phyloP scores from a whole-genome alignment of 2,888 invertebrate genomes.

The Pegoplata infirma region DNA sequence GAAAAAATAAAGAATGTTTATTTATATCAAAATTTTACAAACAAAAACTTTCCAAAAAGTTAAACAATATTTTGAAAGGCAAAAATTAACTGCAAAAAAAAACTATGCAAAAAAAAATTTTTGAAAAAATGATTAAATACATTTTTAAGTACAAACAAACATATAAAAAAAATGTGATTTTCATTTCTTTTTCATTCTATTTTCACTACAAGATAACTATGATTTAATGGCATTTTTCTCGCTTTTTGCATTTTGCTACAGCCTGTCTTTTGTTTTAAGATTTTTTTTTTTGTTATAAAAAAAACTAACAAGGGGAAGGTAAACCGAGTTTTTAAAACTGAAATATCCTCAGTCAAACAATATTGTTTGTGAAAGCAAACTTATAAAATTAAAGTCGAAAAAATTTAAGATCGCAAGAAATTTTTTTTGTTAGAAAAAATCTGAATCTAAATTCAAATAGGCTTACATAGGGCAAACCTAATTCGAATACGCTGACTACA shows the following conservation, averaged over 20 bases:
- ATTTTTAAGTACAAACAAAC: conserved; percentile 50
- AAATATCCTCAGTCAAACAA: too few species aligned
- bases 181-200: conserved; percentile 33
- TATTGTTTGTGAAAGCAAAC: too few species aligned
- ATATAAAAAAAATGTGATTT: conserved; percentile 35
- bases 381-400: too few species aligned
- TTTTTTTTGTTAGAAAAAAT: too few species aligned
- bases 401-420: too few species aligned
- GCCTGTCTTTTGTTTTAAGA: conserved; percentile 30
- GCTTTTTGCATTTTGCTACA: conserved; percentile 35
- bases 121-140: conserved; percentile 54
- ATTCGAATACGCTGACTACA: too few species aligned
- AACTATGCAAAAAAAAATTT: conserved; percentile 31
- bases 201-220: conserved; percentile 37
- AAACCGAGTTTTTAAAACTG: too few species aligned
- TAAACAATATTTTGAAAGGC: conserved; percentile 16
- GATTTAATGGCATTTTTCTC: conserved; percentile 51
- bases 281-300: too few species aligned
- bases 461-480: too few species aligned
- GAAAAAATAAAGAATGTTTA: conserved; percentile 21
- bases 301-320: background rate
- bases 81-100: conserved; percentile 6
- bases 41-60: background rate
- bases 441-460: too few species aligned
- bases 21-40: background rate